phyloP scores from a whole-genome alignment of 1,140 invertebrate species.

The Ips typographus region DNA sequence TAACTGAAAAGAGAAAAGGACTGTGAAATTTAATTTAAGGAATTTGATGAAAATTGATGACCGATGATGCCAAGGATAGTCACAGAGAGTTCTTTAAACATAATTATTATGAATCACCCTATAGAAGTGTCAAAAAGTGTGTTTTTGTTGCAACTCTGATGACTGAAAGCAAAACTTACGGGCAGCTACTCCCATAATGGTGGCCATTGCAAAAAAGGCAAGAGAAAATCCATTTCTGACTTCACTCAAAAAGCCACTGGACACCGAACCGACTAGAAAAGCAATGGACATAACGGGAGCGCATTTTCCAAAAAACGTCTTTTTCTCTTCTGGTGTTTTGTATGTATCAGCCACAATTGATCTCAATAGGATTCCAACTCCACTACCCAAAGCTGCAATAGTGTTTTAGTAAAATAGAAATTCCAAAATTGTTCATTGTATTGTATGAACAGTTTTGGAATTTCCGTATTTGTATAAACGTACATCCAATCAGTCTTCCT shows the following conservation, averaged over 20 bases:
- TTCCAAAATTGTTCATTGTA: not conserved
- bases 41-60: too few species aligned
- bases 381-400: slow-evolving; percentile 34
- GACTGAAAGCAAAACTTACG: slow-evolving; percentile 16
- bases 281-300: slow-evolving; percentile 18
- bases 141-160: too few species aligned
- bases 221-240: slow-evolving; percentile 26
- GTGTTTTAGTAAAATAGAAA: slow-evolving; percentile 4
- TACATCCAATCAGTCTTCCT: slow-evolving; percentile 32
- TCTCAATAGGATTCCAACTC: slow-evolving; percentile 26
- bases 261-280: slow-evolving; percentile 25
- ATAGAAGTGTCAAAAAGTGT: too few species aligned
- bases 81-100: too few species aligned
- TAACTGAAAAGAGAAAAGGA: slow-evolving; percentile 26
- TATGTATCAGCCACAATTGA: slow-evolving; percentile 31
- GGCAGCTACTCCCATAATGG: slow-evolving; percentile 7
- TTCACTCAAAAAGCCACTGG: slow-evolving; percentile 37
- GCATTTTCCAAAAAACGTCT: slow-evolving; percentile 29
- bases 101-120: too few species aligned
- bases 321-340: slow-evolving; percentile 28
- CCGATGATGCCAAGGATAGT: too few species aligned
- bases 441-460: not conserved
- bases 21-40: too few species aligned
- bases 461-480: slow-evolving; percentile 1
- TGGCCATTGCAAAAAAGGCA: slow-evolving; percentile 21